Evolutionary conservation across 2,797 vertebrate species (phyloP).

Genomic region (Urocyon cinereoargenteus): DNA sequence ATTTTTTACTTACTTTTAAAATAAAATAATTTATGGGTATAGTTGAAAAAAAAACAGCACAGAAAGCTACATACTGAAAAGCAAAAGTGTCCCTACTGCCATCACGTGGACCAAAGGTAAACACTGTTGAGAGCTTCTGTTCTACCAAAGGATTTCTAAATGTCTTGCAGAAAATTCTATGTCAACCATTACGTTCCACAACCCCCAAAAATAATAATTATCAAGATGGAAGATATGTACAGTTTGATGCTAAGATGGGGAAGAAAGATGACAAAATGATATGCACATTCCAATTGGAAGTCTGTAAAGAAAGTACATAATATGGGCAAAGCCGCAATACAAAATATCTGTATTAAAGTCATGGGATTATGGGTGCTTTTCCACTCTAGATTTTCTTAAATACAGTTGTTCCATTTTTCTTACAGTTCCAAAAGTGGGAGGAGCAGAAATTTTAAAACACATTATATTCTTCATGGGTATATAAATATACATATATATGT

Average conservation of each 20-base stretch:
- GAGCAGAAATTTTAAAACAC: slow-evolving; percentile 7
- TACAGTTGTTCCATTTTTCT: background rate
- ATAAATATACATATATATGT: background rate
- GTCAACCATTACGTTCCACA: background rate
- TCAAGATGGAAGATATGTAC: background rate
- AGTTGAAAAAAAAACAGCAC: background rate
- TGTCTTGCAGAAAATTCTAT: background rate
- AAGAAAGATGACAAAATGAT: background rate
- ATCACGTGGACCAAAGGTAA: background rate
- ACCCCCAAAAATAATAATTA: background rate
- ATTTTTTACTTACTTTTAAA: background rate
- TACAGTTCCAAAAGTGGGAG: background rate
- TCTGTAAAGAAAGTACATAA: background rate
- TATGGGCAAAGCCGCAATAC: background rate
- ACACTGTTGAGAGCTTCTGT: background rate
- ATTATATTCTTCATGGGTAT: background rate
- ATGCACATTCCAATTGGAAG: background rate
- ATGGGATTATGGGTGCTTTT: background rate
- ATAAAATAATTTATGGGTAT: background rate
- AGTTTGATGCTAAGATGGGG: background rate
- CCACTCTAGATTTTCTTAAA: slow-evolving; percentile 20
- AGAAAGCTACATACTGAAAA: background rate
- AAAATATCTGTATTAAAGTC: background rate
- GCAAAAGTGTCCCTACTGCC: background rate
- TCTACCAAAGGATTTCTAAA: background rate